These are phyloP conservation scores for Melieria omissa DNA, from an alignment of 2,888 invertebrate genomes.

Conservation along the genomic window DNA sequence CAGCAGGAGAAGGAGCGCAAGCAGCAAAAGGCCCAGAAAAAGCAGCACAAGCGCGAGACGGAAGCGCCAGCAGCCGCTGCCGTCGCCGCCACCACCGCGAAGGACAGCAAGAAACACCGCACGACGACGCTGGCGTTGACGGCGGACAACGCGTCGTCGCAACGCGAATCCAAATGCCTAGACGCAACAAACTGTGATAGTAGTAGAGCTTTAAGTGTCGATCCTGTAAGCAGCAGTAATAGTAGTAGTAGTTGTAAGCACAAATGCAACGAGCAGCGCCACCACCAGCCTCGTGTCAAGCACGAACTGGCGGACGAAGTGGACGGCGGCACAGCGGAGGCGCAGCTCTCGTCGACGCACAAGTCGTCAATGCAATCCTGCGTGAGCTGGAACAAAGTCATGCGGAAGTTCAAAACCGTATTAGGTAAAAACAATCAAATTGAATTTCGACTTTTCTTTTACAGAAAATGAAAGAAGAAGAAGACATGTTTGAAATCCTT, in stretches of 20 bases:
- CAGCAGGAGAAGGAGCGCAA: constrained; percentile 59
- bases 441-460: too few species aligned
- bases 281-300: neutral
- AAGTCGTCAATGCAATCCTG: constrained; percentile 58
- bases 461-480: too few species aligned
- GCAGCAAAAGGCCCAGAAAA: constrained; percentile 55
- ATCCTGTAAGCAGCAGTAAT: constrained; percentile 12
- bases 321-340: constrained; percentile 29
- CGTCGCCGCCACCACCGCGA: constrained; percentile 27
- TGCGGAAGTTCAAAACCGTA: constrained; percentile 61
- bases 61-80: constrained; percentile 24
- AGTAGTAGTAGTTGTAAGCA: constrained; percentile 47
- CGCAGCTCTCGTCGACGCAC: constrained; percentile 32
- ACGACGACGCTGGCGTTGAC: neutral
- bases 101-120: constrained; percentile 10
- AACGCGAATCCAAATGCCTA: constrained; percentile 18
- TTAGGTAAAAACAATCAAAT: constrained; percentile 54
- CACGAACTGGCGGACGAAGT: constrained; percentile 29
- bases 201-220: constrained; percentile 15
- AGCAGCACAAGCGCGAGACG: constrained; percentile 47
- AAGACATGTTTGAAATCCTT: too few species aligned
- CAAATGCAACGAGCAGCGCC: constrained; percentile 32
- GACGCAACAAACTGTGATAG: constrained; percentile 46
- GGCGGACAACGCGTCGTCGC: constrained; percentile 4
- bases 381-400: constrained; percentile 64